Evolutionary conservation across 2,797 vertebrate genomes (phyloP).

Genomic region (Coilia nasus): DNA sequence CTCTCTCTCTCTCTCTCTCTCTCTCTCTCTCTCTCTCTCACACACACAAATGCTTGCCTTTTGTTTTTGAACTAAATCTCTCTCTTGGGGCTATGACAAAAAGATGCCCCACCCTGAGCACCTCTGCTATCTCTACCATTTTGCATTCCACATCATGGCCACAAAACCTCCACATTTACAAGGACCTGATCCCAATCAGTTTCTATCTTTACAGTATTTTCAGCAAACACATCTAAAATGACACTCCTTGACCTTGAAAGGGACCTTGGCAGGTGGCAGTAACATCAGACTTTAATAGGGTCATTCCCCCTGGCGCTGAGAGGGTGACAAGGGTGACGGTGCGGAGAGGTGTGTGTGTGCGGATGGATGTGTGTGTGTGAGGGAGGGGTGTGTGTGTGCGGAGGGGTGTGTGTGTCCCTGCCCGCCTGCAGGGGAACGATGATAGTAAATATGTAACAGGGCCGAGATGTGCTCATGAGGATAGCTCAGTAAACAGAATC

Average conservation of each 20-base stretch:
- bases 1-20: too few relatives aligned
- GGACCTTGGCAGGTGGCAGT: slow-evolving; percentile 6
- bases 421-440: slow-evolving; percentile 43
- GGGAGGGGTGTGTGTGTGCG: too few relatives aligned
- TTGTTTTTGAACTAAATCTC: not conserved
- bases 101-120: not conserved
- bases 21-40: too few relatives aligned
- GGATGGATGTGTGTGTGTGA: too few relatives aligned
- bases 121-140: not conserved
- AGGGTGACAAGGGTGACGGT: slow-evolving; percentile 21
- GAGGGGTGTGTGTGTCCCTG: slow-evolving; percentile 31
- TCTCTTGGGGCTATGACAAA: not conserved
- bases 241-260: slow-evolving; percentile 47
- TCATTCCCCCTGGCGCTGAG: slow-evolving; percentile 42
- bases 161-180: not conserved
- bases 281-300: slow-evolving; percentile 48
- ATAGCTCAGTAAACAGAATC: slow-evolving; percentile 32
- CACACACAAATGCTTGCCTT: not conserved
- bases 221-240: slow-evolving; percentile 3
- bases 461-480: slow-evolving; percentile 59
- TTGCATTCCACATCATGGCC: not conserved
- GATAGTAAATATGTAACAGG: slow-evolving; percentile 72
- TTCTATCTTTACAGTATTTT: not conserved
- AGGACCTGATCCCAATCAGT: not conserved
- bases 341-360: too few relatives aligned